Conservation (phyloP, 1,140 invertebrate species). For the Heliconius hewitsoni region DNA sequence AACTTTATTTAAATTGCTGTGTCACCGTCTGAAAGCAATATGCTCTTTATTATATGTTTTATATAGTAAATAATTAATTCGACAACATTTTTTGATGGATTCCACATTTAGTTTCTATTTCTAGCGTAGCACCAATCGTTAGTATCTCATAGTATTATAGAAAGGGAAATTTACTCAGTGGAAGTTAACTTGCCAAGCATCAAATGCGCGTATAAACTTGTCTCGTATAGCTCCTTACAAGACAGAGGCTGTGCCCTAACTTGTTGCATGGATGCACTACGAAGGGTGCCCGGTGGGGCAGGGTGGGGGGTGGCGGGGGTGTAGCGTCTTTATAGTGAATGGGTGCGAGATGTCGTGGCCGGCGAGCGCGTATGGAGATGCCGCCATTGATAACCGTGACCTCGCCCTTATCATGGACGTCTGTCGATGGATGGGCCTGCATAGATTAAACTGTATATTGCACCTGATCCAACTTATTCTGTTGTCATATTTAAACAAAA, state of each 20-base stretch:
- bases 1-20: slow-evolving; percentile 67
- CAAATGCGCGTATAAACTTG: slow-evolving; percentile 16
- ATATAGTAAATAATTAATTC: slow-evolving; percentile 20
- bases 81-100: neutral
- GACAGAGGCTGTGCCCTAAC: slow-evolving; percentile 68
- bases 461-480: neutral
- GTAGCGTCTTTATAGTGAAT: slow-evolving; percentile 75
- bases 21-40: slow-evolving; percentile 43
- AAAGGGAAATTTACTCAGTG: neutral
- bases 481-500: neutral
- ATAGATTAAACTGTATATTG: slow-evolving; percentile 40
- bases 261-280: slow-evolving; percentile 79
- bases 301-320: slow-evolving; percentile 30
- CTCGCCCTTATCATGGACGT: slow-evolving; percentile 68
- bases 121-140: neutral
- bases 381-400: slow-evolving; percentile 78
- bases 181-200: slow-evolving; percentile 1
- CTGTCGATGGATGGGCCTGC: slow-evolving; percentile 51
- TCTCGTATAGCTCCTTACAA: slow-evolving; percentile 60
- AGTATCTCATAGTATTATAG: slow-evolving; percentile 10
- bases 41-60: slow-evolving; percentile 28
- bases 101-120: neutral
- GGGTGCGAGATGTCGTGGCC: slow-evolving; percentile 78
- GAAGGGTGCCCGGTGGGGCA: slow-evolving; percentile 53
- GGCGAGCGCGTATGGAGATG: slow-evolving; percentile 73